These are phyloP conservation scores for Catagonus wagneri DNA, from an alignment of 2,113 vertebrate genomes.

Conservation along the genomic window DNA sequence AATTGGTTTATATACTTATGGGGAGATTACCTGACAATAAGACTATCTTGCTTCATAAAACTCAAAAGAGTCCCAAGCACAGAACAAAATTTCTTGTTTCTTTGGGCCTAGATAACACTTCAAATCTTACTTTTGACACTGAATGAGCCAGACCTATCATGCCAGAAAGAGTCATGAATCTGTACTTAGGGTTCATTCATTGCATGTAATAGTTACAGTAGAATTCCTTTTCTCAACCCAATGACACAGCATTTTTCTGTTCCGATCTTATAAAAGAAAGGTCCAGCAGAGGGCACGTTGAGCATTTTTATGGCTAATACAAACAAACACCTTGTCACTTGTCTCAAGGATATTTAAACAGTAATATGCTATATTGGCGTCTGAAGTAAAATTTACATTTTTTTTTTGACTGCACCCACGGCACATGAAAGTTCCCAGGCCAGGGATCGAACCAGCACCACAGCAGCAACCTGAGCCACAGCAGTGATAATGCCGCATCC, in stretches of 20 bases:
- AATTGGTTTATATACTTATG: background rate
- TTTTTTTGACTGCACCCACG: no score
- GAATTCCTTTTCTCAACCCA: conserved; percentile 44
- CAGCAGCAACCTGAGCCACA: no score
- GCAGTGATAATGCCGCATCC: no score
- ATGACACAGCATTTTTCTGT: conserved; percentile 60
- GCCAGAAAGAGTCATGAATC: conserved; percentile 33
- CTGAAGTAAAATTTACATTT: conserved; percentile 45
- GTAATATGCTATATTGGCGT: conserved; percentile 52
- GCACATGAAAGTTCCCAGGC: no score
- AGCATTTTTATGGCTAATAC: conserved; percentile 48
- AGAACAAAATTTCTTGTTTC: background rate
- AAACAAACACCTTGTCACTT: conserved; percentile 39
- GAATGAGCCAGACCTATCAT: background rate
- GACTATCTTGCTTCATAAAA: conserved; percentile 45
- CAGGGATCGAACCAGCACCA: no score
- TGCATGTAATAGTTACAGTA: background rate
- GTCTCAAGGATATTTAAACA: conserved; percentile 54
- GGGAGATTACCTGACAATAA: background rate
- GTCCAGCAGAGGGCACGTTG: conserved; percentile 67
- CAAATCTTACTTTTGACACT: conserved; percentile 65
- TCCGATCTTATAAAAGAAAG: conserved; percentile 58
- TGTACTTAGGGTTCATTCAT: conserved; percentile 40
- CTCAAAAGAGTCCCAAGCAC: conserved; percentile 27
- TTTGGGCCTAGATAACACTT: background rate